phyloP scores from a whole-genome alignment of 2,888 invertebrate species.

The Lithophane leautieri region DNA sequence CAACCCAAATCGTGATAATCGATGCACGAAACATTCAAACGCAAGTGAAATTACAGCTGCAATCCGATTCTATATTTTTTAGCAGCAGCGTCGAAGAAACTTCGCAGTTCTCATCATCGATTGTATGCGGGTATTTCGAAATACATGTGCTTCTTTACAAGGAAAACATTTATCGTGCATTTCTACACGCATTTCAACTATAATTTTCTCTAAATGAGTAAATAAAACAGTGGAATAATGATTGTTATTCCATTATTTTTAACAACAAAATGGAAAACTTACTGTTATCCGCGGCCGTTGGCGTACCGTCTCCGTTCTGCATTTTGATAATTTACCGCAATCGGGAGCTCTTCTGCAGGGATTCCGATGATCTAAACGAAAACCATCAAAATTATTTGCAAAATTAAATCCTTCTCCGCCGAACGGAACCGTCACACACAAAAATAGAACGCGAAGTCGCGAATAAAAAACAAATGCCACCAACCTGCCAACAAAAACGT shows the following conservation, averaged over 20 bases:
- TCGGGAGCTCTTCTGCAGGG: constrained; percentile 79
- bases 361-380: constrained; percentile 79
- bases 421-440: constrained; percentile 89
- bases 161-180: constrained; percentile 45
- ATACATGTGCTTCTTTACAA: constrained; percentile 70
- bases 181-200: constrained; percentile 58
- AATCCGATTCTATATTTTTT: constrained; percentile 67
- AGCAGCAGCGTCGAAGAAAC: constrained; percentile 60
- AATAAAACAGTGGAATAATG: constrained; percentile 80
- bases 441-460: constrained; percentile 90
- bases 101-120: constrained; percentile 61
- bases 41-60: constrained; percentile 81
- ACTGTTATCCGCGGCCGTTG: constrained; percentile 83
- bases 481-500: constrained; percentile 66
- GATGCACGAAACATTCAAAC: constrained; percentile 83
- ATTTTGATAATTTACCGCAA: constrained; percentile 83
- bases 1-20: constrained; percentile 84
- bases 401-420: constrained; percentile 82
- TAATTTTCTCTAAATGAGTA: constrained; percentile 70
- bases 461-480: constrained; percentile 88
- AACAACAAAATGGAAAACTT: constrained; percentile 83
- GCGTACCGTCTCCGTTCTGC: constrained; percentile 88
- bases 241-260: constrained; percentile 82
- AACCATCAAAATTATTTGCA: constrained; percentile 85
- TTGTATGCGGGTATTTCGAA: constrained; percentile 81